phyloP scores from a whole-genome alignment of 2,888 invertebrate species.

The Augiades crinisus region DNA sequence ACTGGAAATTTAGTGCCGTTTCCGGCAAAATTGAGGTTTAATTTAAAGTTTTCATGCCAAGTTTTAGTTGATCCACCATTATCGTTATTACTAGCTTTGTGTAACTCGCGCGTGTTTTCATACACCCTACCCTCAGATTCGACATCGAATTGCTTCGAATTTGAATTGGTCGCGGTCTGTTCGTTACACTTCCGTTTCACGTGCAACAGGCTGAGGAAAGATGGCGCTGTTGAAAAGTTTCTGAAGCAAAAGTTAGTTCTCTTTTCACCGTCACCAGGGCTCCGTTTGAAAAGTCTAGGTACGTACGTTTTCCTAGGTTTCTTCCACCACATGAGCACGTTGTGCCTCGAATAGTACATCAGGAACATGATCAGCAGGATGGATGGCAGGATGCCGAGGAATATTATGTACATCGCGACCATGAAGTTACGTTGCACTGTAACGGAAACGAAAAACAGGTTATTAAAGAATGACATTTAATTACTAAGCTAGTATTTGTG shows the following conservation, averaged over 20 bases:
- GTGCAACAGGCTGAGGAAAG: constrained; percentile 31
- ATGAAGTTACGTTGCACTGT: constrained; percentile 89
- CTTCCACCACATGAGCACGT: constrained; percentile 80
- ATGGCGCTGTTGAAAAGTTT: constrained; percentile 27
- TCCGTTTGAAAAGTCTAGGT: constrained; percentile 41
- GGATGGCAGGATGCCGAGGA: constrained; percentile 91
- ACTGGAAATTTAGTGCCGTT: constrained; percentile 28
- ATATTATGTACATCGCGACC: constrained; percentile 92
- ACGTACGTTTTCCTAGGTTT: constrained; percentile 78
- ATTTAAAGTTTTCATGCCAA: constrained; percentile 27
- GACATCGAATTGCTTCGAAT: not conserved
- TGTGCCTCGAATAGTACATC: constrained; percentile 88
- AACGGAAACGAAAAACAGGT: constrained; percentile 26
- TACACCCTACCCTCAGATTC: constrained; percentile 2
- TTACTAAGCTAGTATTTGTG: too few relatives aligned
- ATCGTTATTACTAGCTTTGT: too few relatives aligned
- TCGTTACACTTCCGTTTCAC: constrained; percentile 28
- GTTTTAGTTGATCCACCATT: constrained; percentile 22
- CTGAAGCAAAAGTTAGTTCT: constrained; percentile 31
- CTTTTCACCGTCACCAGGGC: not conserved
- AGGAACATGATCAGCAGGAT: constrained; percentile 85
- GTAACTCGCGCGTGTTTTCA: too few relatives aligned
- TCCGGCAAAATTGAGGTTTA: constrained; percentile 12
- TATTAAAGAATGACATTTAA: too few relatives aligned
- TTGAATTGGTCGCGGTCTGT: not conserved